Evolutionary conservation across 53 echinoderm and acorn worm genomes (phyloP).

Genomic region (Hippasteria phrygiana): DNA sequence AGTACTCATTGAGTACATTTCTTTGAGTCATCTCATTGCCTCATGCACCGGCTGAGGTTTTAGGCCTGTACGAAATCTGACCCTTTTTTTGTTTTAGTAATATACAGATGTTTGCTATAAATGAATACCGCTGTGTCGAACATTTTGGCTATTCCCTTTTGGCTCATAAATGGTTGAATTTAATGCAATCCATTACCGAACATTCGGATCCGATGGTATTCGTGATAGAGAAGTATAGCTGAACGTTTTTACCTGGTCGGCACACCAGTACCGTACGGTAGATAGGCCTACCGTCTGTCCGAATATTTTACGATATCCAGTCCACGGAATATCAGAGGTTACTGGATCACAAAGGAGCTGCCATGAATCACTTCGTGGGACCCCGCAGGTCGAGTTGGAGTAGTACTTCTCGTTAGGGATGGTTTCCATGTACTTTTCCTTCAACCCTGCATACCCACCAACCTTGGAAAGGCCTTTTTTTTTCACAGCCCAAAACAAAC

Average conservation of each 20-base stretch:
- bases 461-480: conserved; percentile 76
- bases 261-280: conserved; percentile 92
- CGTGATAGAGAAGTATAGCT: no score
- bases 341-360: conserved; percentile 81
- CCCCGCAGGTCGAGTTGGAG: conserved; percentile 73
- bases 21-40: no score
- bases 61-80: no score
- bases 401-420: conserved; percentile 77
- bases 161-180: no score
- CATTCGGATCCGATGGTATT: no score
- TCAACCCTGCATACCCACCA: conserved; percentile 75
- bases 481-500: background rate
- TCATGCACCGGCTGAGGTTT: no score
- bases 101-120: no score
- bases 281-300: conserved; percentile 84
- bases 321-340: conserved; percentile 84
- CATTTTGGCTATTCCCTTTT: no score
- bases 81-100: no score
- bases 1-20: no score
- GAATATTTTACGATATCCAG: conserved; percentile 79
- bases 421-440: conserved; percentile 80
- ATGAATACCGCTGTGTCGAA: no score
- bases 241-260: conserved; percentile 95
- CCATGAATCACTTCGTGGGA: conserved; percentile 80
- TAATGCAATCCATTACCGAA: no score